Base-by-base conservation (phyloP, 2,113 vertebrate genomes). In the Mobula hypostoma region DNA sequence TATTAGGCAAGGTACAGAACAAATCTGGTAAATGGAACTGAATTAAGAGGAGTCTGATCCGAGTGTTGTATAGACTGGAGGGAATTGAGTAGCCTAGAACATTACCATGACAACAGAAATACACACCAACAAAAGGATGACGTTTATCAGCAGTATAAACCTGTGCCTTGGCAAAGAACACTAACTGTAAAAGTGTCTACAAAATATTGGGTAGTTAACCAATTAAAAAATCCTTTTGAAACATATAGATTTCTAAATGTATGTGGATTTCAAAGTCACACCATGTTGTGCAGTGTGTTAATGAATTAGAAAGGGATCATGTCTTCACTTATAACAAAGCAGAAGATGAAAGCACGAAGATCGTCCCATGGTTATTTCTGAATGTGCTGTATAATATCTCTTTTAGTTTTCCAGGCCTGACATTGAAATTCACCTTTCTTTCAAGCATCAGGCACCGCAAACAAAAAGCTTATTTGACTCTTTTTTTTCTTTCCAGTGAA, bases 401-500 rank as follows among this genome's bases (percentile, higher is more conserved):
- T 24, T 88, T 88, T 29, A 66, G 29, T 66, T 90, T 19, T 17
- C 0, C 7, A 15, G 85, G 61, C 14, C 27, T 83, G 40, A 58
- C 48, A 56, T 58, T 83, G 80, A 83, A 83, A 19, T 66, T 14
- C 63, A 79, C 15, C 61, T 19, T 90, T 68, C 17, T 14, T 68
- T 90, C 36, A 48, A 74, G 15, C 36, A 29, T 93, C 5, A 48
- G 56, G 91, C 0, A 40, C 21, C 5, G 29, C 21, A 29, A 74
- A 21, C 27, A 27, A 56, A 90, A 93, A 72, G 36, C 91, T 56
- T 74, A 29, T 74, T 56, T 24, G 24, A 27, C 70, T 74, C 72
- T 68, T 70, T 95, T 94, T 94, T 94, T 24, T 92, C 9, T 94
- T 8, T 94, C 94, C 96, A 99, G 99, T 99, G 94, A 99, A 99